phyloP scores from a whole-genome alignment of 2,888 invertebrate genomes.

The Diloba caeruleocephala region DNA sequence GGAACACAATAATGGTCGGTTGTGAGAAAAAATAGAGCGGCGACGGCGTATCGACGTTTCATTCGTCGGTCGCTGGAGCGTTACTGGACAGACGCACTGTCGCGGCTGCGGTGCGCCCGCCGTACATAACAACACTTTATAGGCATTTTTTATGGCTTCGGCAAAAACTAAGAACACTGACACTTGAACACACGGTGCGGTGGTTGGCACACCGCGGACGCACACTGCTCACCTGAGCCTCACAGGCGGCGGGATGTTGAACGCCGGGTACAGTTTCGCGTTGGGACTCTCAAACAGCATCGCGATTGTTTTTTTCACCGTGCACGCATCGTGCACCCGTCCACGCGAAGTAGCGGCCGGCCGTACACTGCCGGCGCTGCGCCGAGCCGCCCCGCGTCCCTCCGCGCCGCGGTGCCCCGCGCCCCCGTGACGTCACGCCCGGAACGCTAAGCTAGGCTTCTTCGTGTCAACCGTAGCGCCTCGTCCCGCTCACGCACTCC shows the following conservation, averaged over 20 bases:
- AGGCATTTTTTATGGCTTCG: conserved; percentile 73
- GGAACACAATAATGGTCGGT: conserved; percentile 47
- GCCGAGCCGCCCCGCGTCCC: conserved; percentile 60
- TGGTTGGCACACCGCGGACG: conserved; percentile 28
- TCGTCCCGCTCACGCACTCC: conserved; percentile 52
- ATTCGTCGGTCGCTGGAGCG: conserved; percentile 67
- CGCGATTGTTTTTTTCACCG: conserved; percentile 80
- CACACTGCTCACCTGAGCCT: conserved; percentile 84
- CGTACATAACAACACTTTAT: conserved; percentile 71
- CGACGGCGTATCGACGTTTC: conserved; percentile 76
- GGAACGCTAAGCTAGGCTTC: conserved; percentile 69
- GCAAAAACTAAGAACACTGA: conserved; percentile 67
- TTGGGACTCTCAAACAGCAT: conserved; percentile 93
- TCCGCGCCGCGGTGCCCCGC: conserved; percentile 63
- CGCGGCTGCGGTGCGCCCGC: conserved; percentile 64
- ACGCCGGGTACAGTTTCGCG: conserved; percentile 91
- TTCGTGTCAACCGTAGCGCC: conserved; percentile 55
- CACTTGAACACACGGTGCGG: conserved; percentile 61
- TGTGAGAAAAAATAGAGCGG: conserved; percentile 55
- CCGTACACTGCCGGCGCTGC: conserved; percentile 76
- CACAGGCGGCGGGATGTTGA: conserved; percentile 92
- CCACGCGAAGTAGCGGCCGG: conserved; percentile 74
- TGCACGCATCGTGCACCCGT: conserved; percentile 77
- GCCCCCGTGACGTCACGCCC: conserved; percentile 81
- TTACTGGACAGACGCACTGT: conserved; percentile 70